Conservation (phyloP, 2,888 invertebrate species). For the Ischnura elegans region DNA sequence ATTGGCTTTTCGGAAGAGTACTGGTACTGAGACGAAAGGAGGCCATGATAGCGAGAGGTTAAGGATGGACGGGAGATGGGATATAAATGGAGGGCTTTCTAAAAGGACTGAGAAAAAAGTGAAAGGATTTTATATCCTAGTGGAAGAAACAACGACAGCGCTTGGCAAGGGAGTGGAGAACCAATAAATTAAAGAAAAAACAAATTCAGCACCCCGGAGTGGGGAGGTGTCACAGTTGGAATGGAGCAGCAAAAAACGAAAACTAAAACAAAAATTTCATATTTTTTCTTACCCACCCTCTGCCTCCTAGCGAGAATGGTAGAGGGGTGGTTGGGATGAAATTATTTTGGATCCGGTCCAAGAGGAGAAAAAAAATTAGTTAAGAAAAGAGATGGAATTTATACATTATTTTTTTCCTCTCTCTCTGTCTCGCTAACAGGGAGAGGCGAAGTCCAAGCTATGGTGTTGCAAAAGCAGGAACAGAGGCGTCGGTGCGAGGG, state of each 20-base stretch:
- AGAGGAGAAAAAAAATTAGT: slow-evolving; percentile 34
- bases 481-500: neutral
- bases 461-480: neutral
- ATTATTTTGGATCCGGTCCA: slow-evolving; percentile 65
- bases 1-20: no score
- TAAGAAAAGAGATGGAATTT: slow-evolving; percentile 24
- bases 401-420: neutral
- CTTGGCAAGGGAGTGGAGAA: neutral
- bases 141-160: slow-evolving; percentile 45
- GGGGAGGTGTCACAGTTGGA: neutral
- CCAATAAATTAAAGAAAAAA: slow-evolving; percentile 61
- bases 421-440: neutral
- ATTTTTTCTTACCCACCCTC: neutral
- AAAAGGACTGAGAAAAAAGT: neutral
- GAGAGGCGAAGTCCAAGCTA: neutral
- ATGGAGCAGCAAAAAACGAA: neutral
- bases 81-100: neutral
- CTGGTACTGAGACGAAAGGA: neutral
- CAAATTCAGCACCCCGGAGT: neutral
- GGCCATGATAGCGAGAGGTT: no score
- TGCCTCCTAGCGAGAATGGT: neutral
- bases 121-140: slow-evolving; percentile 36
- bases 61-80: neutral
- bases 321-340: neutral
- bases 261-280: neutral